Evolutionary conservation across 1,140 invertebrate genomes (phyloP), one percentile per base, ranked within the genome.

Genomic region (Proales similis): DNA sequence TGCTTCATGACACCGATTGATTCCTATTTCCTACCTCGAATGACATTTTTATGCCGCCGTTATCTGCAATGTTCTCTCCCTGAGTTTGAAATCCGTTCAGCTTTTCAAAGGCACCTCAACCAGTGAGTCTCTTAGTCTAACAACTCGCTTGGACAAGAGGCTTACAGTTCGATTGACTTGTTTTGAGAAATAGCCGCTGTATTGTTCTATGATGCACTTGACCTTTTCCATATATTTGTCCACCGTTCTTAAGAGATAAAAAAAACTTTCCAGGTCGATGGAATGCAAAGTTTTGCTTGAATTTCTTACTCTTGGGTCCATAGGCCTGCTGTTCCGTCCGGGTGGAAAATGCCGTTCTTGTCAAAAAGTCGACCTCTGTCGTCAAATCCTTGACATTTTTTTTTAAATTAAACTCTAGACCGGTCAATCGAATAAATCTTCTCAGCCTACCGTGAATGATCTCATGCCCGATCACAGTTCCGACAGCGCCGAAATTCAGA

Each of bases 401-500:
- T 36, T 9, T 9, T 57, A 46, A 2, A 20, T 9, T 24, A 46
- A 46, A 20, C 11, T 3, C 3, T 20, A 42, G 22, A 42, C 5
- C 27, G 14, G 14, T 17, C 20, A 11, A 36, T 19, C 11, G 27
- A 11, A 39, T 26, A 24, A n/a, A n/a, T n/a, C n/a, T n/a, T n/a
- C n/a, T n/a, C n/a, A n/a, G n/a, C n/a, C n/a, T n/a, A n/a, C 80
- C 80, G 66, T 81, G 80, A 4, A 79, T 80, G 27, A 82, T 81
- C 71, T 82, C 81, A 67, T 82, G 81, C 11, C 80, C 80, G 63
- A 82, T 82, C 2, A 82, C 80, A 7, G 79, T 77, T 19, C 81
- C 81, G 48, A 82, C 82, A 6, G 78, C 81, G 19, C 81, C 33
- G 32, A 6, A 63, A 6, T 14, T 9, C 27, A 65, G 32, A 32